Percentiles rank a stretch among this genome's conserved stretches.
Conservation (phyloP, 2,797 vertebrate species). For the Mus minutoides region DNA sequence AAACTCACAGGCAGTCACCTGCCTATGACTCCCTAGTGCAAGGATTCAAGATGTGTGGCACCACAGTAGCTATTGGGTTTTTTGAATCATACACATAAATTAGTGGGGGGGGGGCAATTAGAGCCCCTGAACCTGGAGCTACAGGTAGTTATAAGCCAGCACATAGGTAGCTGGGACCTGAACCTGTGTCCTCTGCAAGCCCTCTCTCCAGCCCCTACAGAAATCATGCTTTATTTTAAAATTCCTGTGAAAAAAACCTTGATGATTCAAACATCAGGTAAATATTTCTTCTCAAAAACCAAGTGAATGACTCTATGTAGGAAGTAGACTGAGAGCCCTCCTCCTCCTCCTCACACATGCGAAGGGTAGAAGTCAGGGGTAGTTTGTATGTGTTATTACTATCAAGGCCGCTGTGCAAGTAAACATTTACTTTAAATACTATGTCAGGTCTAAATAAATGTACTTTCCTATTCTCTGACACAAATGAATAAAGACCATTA, state of each 20-base stretch:
- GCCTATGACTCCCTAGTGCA: background rate
- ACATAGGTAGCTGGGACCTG: too few species aligned
- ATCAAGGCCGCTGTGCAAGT: background rate
- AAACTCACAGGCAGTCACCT: background rate
- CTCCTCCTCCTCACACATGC: background rate
- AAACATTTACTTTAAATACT: background rate
- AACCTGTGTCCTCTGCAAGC: background rate
- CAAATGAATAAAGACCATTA: background rate
- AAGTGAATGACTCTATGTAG: background rate
- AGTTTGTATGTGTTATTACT: background rate
- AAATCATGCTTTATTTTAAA: background rate
- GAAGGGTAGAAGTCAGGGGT: background rate
- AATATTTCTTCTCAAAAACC: background rate
- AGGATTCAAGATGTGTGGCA: background rate
- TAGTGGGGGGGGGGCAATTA: too few species aligned
- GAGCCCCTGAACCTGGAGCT: background rate
- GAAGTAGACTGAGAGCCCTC: background rate
- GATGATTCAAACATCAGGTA: background rate
- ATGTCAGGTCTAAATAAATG: background rate
- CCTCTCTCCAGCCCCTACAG: background rate
- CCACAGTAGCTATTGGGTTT: background rate
- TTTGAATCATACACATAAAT: background rate
- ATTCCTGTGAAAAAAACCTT: background rate
- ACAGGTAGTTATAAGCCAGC: background rate
- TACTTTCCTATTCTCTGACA: background rate